Base-by-base conservation (phyloP, 1,140 invertebrate genomes). In the Drosophila ambigua region DNA sequence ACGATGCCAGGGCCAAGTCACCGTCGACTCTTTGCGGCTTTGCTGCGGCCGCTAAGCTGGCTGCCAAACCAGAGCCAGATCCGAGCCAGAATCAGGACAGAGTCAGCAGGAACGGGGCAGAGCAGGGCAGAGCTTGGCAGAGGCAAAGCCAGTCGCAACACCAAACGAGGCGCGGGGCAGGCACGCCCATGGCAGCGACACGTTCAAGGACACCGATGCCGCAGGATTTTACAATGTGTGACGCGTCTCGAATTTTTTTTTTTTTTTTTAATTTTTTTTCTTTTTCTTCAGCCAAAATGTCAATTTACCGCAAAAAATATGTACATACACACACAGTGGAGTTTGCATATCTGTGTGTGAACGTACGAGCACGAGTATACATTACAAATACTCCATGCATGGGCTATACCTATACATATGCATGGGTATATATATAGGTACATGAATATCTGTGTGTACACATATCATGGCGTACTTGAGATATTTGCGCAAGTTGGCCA, bases 201-300 rank as follows among this genome's bases (percentile, higher is more conserved):
- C 69, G 83, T 87, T 85, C 82, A 85, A 85, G 83, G 74, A 88
- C 74, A 51, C 62, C 62, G 49, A 71, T 81, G 81, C 66, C 66
- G 59, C 49, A 65, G 72, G 60, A 69, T 79, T 84, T 71, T 65
- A 72, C 76, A 82, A 85, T 88, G 79, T 72, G 68, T 75, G 74
- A 75, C 83, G 82, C 82, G 79, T 82, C 67, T 69, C 67, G 64
- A 69, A 75, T 68, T 76, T 61, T 67, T 54, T 71, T 46, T 35
- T n/a, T n/a, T 51, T 63, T 52, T 67, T 62, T 65, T 65, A 44
- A 62, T 28, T 64, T 73, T 64, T 62, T 35, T 55, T 69, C 60
- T 20, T 28, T 23, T 50, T 45, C 54, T 59, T 52, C 23, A 35
- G 39, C 53, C 54, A 82, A 85, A 87, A 87, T 76, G 81, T 64